These are phyloP conservation scores for Pelecanus crispus DNA, from an alignment of 2,113 vertebrate genomes.

Conservation along the genomic window DNA sequence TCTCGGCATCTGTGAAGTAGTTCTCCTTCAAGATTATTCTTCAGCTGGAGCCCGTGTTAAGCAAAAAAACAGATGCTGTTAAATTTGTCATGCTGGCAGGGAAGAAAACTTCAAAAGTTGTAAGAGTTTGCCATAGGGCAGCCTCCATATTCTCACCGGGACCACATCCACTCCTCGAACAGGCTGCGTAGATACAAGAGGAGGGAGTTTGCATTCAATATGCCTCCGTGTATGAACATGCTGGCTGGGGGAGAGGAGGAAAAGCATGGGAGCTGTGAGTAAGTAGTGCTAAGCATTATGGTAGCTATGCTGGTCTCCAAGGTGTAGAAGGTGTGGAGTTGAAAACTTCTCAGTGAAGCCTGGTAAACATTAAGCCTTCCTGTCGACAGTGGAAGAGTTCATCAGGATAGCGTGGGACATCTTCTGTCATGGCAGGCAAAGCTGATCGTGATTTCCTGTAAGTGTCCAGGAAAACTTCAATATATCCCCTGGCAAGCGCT, in stretches of 20 bases:
- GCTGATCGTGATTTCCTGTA: rapidly evolving
- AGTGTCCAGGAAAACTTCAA: background rate
- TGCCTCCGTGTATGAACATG: rapidly evolving
- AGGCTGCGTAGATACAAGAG: rapidly evolving
- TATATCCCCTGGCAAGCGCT: background rate
- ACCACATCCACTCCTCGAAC: rapidly evolving
- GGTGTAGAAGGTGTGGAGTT: background rate
- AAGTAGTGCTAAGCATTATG: rapidly evolving
- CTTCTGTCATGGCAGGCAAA: background rate
- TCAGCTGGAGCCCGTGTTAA: background rate
- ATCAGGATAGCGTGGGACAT: background rate
- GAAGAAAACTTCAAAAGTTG: background rate
- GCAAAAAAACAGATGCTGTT: background rate
- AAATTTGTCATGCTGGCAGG: background rate
- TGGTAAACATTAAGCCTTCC: background rate
- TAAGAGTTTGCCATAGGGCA: background rate
- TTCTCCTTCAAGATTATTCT: background rate
- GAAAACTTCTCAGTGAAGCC: background rate
- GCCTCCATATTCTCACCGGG: background rate
- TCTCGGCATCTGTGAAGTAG: background rate
- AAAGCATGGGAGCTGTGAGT: background rate
- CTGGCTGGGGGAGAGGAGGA: background rate
- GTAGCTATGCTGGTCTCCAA: background rate
- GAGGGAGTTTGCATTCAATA: rapidly evolving
- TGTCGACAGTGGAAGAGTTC: background rate